Base-by-base conservation (phyloP, 2,113 vertebrate genomes). In the Barbus barbus region DNA sequence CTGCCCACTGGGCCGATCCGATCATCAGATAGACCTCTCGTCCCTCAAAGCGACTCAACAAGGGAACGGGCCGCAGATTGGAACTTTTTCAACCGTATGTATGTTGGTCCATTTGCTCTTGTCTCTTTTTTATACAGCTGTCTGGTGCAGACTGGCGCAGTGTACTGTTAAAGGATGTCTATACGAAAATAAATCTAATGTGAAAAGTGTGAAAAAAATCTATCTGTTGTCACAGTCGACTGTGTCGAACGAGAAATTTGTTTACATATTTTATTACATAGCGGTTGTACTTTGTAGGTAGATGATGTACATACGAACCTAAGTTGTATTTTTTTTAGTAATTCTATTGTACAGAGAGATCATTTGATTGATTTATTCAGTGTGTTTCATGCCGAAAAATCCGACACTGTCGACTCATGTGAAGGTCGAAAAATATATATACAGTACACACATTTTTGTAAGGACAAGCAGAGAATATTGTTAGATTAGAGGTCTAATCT, bases 221-320 rank as follows among this genome's bases (percentile, higher is more conserved):
- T 96, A 95, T 95, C 94, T 97, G 89, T 96, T 95, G 96, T 98
- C 96, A 97, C 96, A 97, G 96, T 97, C 95, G 94, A 89, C 96
- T 96, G 96, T 97, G 96, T 97, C 95, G 95, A 96, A 96, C 93
- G 90, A 95, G 89, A 94, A 92, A 95, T 97, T 96, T 98, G 97
- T 97, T 99, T 97, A 98, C 97, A 97, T 98, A 97, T 98, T 97
- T 98, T 98, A 96, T 93, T 97, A 97, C 94, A 95, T 97, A 97
- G 95, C 95, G 94, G 95, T 95, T 96, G 95, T 97, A 96, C 95
- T 96, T 97, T 97, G 94, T 97, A 95, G 95, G 93, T 95, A 94
- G 93, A 93, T 94, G 94, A 93, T 97, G 94, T 97, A 97, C 93
- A 97, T 97, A 97, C 65, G 94, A 92, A 92, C 96, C 95, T 94